Evolutionary conservation across 2,113 vertebrate species (phyloP).

Genomic region (Dissostichus mawsoni): DNA sequence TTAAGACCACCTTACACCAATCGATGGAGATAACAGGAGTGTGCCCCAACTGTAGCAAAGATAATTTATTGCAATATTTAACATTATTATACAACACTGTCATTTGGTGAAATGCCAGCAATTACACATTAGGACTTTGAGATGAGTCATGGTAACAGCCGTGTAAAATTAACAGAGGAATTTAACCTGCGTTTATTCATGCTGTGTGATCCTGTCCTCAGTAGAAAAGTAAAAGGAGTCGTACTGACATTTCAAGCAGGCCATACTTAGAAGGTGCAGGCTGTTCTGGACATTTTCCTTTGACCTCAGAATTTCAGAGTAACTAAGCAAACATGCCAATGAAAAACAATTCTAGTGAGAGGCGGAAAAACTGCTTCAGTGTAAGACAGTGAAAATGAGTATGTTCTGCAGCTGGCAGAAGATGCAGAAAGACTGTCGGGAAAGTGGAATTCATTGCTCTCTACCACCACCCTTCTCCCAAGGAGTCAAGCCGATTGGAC

Average conservation of each 20-base stretch:
- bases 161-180: background rate
- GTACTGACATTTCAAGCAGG: background rate
- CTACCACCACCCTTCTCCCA: conserved; percentile 9
- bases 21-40: too few relatives aligned
- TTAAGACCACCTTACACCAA: too few relatives aligned
- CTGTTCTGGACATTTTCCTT: background rate
- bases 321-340: background rate
- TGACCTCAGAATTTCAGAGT: background rate
- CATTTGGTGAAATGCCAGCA: too few relatives aligned
- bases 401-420: conserved; percentile 15
- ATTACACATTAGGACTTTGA: too few relatives aligned
- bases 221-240: background rate
- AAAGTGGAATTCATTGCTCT: conserved; percentile 9
- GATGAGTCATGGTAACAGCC: too few relatives aligned
- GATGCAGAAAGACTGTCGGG: conserved; percentile 3
- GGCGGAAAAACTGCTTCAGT: background rate
- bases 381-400: background rate
- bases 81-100: too few relatives aligned
- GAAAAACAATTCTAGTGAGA: background rate
- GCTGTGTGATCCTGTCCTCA: background rate
- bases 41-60: too few relatives aligned
- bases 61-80: too few relatives aligned
- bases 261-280: background rate
- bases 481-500: conserved; percentile 32
- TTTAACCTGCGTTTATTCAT: background rate